A percentile compares a stretch with the other conserved stretches of the same genome.
Evolutionary conservation across 2,888 invertebrate species (phyloP).

Genomic region (Thecophora atra): DNA sequence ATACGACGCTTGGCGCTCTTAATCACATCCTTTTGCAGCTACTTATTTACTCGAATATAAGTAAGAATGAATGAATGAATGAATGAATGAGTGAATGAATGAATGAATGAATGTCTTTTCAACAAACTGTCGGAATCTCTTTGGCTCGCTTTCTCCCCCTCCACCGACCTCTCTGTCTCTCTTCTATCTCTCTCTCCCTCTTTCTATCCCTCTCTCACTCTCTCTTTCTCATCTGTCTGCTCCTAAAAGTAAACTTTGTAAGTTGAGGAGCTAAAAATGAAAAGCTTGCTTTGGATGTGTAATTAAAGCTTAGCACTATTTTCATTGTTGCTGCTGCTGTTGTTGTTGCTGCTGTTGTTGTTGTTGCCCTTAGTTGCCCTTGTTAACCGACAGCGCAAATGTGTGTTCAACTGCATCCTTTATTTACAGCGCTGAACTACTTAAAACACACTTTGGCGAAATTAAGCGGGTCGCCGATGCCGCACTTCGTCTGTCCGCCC

Average conservation of each 20-base stretch:
- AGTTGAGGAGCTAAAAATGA: neutral
- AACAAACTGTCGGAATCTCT: neutral
- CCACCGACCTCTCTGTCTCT: neutral
- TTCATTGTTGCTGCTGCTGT: conserved; percentile 2
- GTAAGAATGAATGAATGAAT: neutral
- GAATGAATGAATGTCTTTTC: neutral
- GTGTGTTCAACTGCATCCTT: neutral
- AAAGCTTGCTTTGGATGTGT: neutral
- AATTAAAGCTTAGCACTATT: neutral
- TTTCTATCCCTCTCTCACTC: neutral
- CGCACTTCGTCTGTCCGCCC: neutral
- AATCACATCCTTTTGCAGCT: conserved; percentile 36
- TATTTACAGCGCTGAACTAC: conserved; percentile 20
- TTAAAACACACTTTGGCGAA: conserved; percentile 9
- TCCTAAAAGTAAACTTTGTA: neutral
- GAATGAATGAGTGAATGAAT: too few species aligned
- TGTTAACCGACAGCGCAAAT: neutral
- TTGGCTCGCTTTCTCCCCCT: neutral
- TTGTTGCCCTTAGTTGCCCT: conserved; percentile 1
- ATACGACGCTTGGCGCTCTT: conserved; percentile 26
- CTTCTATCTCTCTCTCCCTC: conserved; percentile 2
- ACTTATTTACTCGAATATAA: conserved; percentile 6
- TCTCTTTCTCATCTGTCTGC: neutral
- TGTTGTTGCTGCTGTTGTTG: conserved; percentile 13
- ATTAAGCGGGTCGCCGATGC: conserved; percentile 33